Conservation (phyloP, 2,888 invertebrate genomes). For the Epistrophella euchroma region DNA sequence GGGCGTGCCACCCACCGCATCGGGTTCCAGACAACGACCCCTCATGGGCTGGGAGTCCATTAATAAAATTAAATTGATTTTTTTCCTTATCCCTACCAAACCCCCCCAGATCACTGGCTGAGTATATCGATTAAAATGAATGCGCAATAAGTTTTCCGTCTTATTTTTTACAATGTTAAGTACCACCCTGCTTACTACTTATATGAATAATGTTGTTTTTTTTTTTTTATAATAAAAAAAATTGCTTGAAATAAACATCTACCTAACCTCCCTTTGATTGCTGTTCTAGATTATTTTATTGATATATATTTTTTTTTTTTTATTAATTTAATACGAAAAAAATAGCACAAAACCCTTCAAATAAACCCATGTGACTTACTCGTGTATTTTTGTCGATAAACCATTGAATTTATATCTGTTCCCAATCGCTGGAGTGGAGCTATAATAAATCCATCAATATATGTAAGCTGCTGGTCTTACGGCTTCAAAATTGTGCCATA, state of each 20-base stretch:
- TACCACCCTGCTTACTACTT: too few relatives aligned
- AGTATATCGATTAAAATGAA: too few relatives aligned
- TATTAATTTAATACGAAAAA: slow-evolving; percentile 3
- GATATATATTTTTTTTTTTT: not conserved
- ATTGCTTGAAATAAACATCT: not conserved
- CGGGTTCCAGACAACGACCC: too few relatives aligned
- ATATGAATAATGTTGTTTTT: too few relatives aligned
- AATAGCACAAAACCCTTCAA: not conserved
- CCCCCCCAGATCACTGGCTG: too few relatives aligned
- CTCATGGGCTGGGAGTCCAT: too few relatives aligned
- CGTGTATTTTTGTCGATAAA: slow-evolving; percentile 28
- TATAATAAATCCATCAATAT: slow-evolving; percentile 68
- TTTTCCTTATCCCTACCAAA: too few relatives aligned
- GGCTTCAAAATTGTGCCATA: not conserved
- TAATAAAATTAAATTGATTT: too few relatives aligned
- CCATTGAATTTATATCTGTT: slow-evolving; percentile 33
- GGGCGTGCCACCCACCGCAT: too few relatives aligned
- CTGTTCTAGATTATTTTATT: slow-evolving; percentile 21
- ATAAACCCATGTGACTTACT: slow-evolving; percentile 53
- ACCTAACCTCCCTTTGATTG: not conserved
- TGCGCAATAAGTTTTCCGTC: too few relatives aligned
- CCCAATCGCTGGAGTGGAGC: slow-evolving; percentile 54
- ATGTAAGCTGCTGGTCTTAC: slow-evolving; percentile 41
- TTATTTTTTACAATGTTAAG: too few relatives aligned
- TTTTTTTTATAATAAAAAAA: too few relatives aligned